Evolutionary conservation across 1,140 invertebrate species (phyloP).

Genomic region (Eubasilissa regina): DNA sequence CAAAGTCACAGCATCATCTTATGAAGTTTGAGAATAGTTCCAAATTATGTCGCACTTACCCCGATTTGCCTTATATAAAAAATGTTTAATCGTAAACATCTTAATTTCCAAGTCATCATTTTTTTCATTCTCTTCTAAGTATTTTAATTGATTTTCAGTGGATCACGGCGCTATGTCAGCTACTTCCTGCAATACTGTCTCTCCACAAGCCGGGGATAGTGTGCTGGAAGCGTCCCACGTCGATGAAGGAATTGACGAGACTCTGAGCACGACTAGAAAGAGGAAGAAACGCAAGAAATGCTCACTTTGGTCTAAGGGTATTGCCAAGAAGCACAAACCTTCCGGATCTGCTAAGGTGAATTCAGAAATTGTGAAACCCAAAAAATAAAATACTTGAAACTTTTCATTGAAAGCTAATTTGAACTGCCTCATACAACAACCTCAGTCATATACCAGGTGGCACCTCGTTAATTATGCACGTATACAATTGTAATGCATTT

Average conservation of each 20-base stretch:
- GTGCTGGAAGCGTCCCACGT: not conserved
- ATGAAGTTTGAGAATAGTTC: too few relatives aligned
- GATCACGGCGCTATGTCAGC: slow-evolving; percentile 50
- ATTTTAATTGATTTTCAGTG: slow-evolving; percentile 11
- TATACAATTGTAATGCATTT: too few relatives aligned
- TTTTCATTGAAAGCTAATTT: too few relatives aligned
- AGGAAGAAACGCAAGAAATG: slow-evolving; percentile 66
- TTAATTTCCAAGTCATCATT: not conserved
- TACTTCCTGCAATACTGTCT: slow-evolving; percentile 42
- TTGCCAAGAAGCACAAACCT: slow-evolving; percentile 66
- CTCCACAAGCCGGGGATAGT: slow-evolving; percentile 4
- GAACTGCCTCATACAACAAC: too few relatives aligned
- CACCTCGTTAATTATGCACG: too few relatives aligned
- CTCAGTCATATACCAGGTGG: too few relatives aligned
- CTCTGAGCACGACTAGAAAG: slow-evolving; percentile 61
- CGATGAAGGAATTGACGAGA: not conserved
- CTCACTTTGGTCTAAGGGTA: slow-evolving; percentile 69
- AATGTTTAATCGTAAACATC: too few relatives aligned
- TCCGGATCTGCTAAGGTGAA: slow-evolving; percentile 47
- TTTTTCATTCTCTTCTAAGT: not conserved
- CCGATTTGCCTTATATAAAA: too few relatives aligned
- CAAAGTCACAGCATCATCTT: too few relatives aligned
- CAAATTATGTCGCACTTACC: too few relatives aligned
- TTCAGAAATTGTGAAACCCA: slow-evolving; percentile 2
- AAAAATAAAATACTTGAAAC: too few relatives aligned